phyloP scores from a whole-genome alignment of 2,797 vertebrate genomes.

The Glossophaga mutica region DNA sequence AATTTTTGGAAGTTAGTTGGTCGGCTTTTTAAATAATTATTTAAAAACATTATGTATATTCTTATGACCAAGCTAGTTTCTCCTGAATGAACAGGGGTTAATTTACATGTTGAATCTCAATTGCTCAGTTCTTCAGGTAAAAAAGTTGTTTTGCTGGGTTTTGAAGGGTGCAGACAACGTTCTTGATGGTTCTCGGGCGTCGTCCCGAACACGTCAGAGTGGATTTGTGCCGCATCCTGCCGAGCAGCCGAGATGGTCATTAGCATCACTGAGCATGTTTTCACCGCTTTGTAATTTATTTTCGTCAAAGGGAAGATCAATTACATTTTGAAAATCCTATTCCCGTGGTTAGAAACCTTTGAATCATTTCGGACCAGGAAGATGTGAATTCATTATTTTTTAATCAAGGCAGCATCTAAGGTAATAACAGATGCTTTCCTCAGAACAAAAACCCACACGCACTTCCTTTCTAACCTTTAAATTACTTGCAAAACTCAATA shows the following conservation, averaged over 20 bases:
- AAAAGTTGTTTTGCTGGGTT: not conserved
- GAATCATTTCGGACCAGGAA: slow-evolving; percentile 71
- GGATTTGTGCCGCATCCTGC: not conserved
- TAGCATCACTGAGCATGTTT: slow-evolving; percentile 32
- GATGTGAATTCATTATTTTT: slow-evolving; percentile 66
- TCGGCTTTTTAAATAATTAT: not conserved
- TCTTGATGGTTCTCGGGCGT: not conserved
- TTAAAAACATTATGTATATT: not conserved
- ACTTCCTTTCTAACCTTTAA: slow-evolving; percentile 69
- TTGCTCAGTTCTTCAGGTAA: not conserved
- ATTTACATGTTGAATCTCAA: not conserved
- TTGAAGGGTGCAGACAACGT: slow-evolving; percentile 3
- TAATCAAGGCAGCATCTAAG: slow-evolving; percentile 69
- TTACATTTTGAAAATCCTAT: slow-evolving; percentile 75
- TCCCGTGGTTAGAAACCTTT: slow-evolving; percentile 67
- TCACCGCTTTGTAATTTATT: slow-evolving; percentile 60
- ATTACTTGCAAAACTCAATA: slow-evolving; percentile 65
- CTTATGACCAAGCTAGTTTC: not conserved
- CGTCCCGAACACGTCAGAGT: not conserved
- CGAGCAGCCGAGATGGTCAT: not conserved
- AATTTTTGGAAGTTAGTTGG: not conserved
- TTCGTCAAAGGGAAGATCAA: slow-evolving; percentile 77
- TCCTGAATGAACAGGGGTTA: not conserved
- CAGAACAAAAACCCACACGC: slow-evolving; percentile 72
- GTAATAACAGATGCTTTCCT: slow-evolving; percentile 78